Percentiles rank a stretch among this genome's conserved stretches.
These are phyloP conservation scores for Formicarius rufipectus DNA, from an alignment of 2,113 vertebrate species.

Conservation along the genomic window DNA sequence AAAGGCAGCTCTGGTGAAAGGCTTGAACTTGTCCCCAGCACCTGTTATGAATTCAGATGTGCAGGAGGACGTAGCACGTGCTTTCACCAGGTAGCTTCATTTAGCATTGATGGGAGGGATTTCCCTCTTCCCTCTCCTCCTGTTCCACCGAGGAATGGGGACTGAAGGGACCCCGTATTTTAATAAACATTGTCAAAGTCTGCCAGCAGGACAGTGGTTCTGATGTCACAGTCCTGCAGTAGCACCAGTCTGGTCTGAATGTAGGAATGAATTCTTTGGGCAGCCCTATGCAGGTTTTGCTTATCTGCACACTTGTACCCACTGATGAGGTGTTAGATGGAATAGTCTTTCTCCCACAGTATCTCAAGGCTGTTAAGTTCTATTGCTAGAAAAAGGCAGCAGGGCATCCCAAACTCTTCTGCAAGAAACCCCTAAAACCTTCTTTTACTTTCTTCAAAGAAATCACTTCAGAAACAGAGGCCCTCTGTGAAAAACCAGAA, in stretches of 20 bases:
- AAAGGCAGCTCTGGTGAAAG: not conserved
- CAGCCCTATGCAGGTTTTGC: not conserved
- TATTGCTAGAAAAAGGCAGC: not conserved
- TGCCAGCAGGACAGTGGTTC: not conserved
- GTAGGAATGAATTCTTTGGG: not conserved
- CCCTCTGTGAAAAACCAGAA: conserved; percentile 90
- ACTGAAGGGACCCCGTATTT: not conserved
- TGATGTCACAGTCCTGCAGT: not conserved
- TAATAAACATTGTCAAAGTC: not conserved
- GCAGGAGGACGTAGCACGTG: not conserved
- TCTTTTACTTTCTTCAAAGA: conserved; percentile 71
- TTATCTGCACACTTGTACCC: not conserved
- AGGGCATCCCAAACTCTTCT: not conserved
- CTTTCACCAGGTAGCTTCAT: not conserved
- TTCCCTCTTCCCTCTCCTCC: not conserved
- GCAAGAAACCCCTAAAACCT: not conserved
- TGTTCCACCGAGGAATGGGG: not conserved
- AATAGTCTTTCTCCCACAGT: not conserved
- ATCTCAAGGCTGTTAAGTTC: not conserved
- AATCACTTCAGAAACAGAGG: conserved; percentile 93
- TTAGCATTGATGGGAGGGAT: not conserved
- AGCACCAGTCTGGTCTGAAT: not conserved
- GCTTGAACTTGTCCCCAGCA: not conserved
- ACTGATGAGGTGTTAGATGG: not conserved
- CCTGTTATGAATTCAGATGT: not conserved